phyloP scores from a whole-genome alignment of 2,888 invertebrate genomes.

The Aphodius granarius region DNA sequence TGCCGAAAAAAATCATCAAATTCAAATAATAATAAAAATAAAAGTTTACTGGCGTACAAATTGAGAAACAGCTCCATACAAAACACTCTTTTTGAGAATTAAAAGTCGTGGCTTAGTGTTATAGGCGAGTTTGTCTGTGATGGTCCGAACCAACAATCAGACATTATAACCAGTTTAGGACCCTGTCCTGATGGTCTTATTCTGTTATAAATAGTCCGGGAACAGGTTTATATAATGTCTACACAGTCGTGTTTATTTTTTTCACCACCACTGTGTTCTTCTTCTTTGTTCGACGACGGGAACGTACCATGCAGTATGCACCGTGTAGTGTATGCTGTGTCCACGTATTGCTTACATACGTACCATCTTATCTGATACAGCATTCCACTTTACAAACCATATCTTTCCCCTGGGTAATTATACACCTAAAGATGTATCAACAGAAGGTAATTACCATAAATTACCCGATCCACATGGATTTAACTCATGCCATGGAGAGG shows the following conservation, averaged over 20 bases:
- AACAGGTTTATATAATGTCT: constrained; percentile 36
- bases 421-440: constrained; percentile 40
- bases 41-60: not conserved
- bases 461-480: constrained; percentile 31
- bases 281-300: constrained; percentile 4
- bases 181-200: constrained; percentile 33
- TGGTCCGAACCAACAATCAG: constrained; percentile 31
- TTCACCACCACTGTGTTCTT: constrained; percentile 7
- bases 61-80: not conserved
- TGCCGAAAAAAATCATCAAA: too few species aligned
- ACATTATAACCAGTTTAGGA: constrained; percentile 41
- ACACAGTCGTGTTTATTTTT: constrained; percentile 3
- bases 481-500: not conserved
- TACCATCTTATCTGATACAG: constrained; percentile 37
- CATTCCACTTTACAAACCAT: constrained; percentile 39
- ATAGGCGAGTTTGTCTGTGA: not conserved
- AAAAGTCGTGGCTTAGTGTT: not conserved
- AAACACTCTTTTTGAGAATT: not conserved
- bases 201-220: constrained; percentile 39
- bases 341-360: constrained; percentile 7
- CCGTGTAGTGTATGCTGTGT: not conserved
- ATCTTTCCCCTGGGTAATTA: constrained; percentile 40
- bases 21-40: too few species aligned
- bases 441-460: constrained; percentile 46
- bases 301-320: too few species aligned